These are phyloP conservation scores for Iselma pallidipennis DNA, from an alignment of 2,888 invertebrate species.

Conservation along the genomic window DNA sequence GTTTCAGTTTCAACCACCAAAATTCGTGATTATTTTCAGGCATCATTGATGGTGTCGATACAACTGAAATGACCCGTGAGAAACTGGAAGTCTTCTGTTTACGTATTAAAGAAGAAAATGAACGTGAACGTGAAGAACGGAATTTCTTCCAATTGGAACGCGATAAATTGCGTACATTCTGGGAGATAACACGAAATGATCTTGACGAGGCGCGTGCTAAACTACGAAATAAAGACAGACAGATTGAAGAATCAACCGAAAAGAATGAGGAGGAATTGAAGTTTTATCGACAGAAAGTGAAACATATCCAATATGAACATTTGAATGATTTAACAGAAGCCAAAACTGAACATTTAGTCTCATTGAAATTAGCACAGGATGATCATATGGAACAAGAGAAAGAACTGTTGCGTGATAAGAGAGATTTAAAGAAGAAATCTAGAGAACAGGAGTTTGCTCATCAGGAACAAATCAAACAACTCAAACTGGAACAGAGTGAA, in stretches of 20 bases:
- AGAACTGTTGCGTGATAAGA: constrained; percentile 75
- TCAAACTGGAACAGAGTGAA: constrained; percentile 65
- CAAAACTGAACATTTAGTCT: constrained; percentile 81
- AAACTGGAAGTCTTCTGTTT: constrained; percentile 88
- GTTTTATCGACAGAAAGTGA: constrained; percentile 90
- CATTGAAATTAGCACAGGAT: constrained; percentile 82
- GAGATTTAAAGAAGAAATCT: constrained; percentile 66
- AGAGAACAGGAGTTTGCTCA: constrained; percentile 72
- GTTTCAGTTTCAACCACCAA: background rate
- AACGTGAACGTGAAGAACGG: constrained; percentile 91
- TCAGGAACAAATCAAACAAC: constrained; percentile 71
- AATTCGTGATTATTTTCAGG: constrained; percentile 4
- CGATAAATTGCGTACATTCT: constrained; percentile 91
- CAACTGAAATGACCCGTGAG: constrained; percentile 90
- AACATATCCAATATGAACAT: constrained; percentile 90
- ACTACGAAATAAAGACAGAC: constrained; percentile 77
- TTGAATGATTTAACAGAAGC: constrained; percentile 82
- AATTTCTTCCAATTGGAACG: constrained; percentile 95
- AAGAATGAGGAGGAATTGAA: constrained; percentile 86
- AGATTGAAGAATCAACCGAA: constrained; percentile 86
- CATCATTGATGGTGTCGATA: constrained; percentile 87
- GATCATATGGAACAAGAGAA: constrained; percentile 77
- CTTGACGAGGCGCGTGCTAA: constrained; percentile 81
- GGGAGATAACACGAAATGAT: constrained; percentile 93
- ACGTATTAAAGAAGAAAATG: constrained; percentile 86